Conservation (phyloP, 2,888 invertebrate genomes). For the Hemicrepidius hirtus region DNA sequence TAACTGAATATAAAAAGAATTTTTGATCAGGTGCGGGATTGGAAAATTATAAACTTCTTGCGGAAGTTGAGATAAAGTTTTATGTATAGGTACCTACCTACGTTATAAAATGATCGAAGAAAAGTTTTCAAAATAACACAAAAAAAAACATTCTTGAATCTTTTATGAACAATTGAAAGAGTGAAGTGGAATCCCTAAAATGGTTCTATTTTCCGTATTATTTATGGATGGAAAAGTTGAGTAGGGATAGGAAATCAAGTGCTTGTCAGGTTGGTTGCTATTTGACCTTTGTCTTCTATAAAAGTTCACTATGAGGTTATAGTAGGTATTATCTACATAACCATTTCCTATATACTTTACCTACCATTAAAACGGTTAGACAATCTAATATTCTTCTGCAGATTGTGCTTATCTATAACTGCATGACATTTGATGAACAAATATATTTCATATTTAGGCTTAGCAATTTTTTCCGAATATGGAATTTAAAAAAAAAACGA, state of each 20-base stretch:
- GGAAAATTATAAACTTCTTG: no score
- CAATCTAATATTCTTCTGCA: no score
- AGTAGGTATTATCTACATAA: no score
- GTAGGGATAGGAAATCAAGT: not conserved
- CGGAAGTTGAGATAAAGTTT: not conserved
- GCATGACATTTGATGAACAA: no score
- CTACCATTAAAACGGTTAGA: no score
- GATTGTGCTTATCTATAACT: no score
- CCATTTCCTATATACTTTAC: no score
- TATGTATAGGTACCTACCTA: no score
- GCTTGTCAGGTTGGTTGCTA: conserved; percentile 11
- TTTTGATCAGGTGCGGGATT: no score
- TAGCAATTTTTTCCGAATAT: not conserved
- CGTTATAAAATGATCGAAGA: no score
- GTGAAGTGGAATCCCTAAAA: conserved; percentile 8
- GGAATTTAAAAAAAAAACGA: not conserved
- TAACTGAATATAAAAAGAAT: no score
- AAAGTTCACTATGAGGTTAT: no score
- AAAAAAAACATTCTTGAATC: not conserved
- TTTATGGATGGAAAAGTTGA: not conserved
- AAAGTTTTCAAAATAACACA: not conserved
- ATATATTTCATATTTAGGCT: not conserved
- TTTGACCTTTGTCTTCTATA: not conserved
- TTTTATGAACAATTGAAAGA: not conserved
- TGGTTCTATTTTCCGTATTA: conserved; percentile 3